Conservation (phyloP, 2,797 vertebrate species). For the Hephaestus fuliginosus region DNA sequence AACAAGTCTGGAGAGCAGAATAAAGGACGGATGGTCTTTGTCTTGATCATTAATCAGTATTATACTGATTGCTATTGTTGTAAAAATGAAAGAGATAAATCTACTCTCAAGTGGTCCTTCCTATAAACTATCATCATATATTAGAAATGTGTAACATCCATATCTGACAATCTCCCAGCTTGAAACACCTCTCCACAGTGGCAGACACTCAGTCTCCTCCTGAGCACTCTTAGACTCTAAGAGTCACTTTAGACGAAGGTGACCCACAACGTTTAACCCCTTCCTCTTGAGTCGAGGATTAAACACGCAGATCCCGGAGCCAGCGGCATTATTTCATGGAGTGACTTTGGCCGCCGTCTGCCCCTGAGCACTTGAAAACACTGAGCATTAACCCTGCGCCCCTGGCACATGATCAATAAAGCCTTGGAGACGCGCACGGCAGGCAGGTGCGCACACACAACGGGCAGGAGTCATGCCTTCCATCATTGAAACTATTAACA, state of each 20-base stretch:
- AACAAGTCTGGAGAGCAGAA: neutral
- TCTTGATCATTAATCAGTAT: too few species aligned
- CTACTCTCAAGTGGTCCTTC: neutral
- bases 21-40: too few species aligned
- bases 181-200: neutral
- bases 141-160: neutral
- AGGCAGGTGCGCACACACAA: constrained; percentile 16
- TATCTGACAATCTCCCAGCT: neutral
- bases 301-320: constrained; percentile 41
- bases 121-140: neutral
- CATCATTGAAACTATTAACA: constrained; percentile 80
- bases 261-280: constrained; percentile 70
- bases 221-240: neutral
- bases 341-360: constrained; percentile 70
- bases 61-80: neutral
- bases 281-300: constrained; percentile 67
- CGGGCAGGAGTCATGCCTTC: constrained; percentile 53
- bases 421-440: constrained; percentile 36
- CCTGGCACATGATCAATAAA: constrained; percentile 75
- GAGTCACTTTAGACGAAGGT: constrained; percentile 65
- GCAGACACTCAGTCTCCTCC: neutral
- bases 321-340: constrained; percentile 66
- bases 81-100: neutral
- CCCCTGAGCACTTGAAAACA: constrained; percentile 65
- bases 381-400: constrained; percentile 68